A percentile compares a stretch with the other conserved stretches of the same genome.
Conservation (phyloP, 2,113 vertebrate species). For the Misgurnus anguillicaudatus region DNA sequence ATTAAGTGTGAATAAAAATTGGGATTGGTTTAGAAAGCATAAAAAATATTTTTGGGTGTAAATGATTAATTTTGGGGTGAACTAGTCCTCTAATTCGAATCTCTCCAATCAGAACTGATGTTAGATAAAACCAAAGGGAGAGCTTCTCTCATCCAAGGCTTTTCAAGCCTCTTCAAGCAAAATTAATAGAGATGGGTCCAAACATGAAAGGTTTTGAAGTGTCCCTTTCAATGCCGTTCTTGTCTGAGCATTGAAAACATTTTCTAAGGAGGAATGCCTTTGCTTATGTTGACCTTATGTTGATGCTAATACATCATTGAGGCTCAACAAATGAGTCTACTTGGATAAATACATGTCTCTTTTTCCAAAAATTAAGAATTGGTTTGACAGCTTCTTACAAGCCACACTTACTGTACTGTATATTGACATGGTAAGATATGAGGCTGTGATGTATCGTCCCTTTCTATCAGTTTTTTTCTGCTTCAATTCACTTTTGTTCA, state of each 20-base stretch:
- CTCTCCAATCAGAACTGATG: background rate
- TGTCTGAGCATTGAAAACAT: background rate
- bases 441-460: slow-evolving; percentile 35
- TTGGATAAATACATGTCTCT: slow-evolving; percentile 31
- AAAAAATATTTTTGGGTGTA: no score
- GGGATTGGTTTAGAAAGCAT: no score
- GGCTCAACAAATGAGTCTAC: slow-evolving; percentile 16
- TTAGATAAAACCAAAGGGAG: background rate
- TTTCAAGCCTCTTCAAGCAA: background rate
- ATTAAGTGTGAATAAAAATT: no score
- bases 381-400: slow-evolving; percentile 67
- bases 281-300: slow-evolving; percentile 45
- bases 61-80: no score
- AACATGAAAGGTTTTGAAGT: slow-evolving; percentile 7
- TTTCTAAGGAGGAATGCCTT: background rate
- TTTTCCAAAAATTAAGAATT: slow-evolving; percentile 50
- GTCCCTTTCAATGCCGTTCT: background rate
- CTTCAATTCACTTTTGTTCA: slow-evolving; percentile 4
- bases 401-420: slow-evolving; percentile 49
- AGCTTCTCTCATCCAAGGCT: background rate
- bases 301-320: slow-evolving; percentile 57
- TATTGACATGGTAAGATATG: slow-evolving; percentile 51
- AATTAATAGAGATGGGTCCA: background rate
- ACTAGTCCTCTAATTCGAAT: no score
- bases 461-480: slow-evolving; percentile 23